A percentile compares a stretch with the other conserved stretches of the same genome.
phyloP scores from a whole-genome alignment of 2,113 vertebrate species.

The Lamprologus speciosus region DNA sequence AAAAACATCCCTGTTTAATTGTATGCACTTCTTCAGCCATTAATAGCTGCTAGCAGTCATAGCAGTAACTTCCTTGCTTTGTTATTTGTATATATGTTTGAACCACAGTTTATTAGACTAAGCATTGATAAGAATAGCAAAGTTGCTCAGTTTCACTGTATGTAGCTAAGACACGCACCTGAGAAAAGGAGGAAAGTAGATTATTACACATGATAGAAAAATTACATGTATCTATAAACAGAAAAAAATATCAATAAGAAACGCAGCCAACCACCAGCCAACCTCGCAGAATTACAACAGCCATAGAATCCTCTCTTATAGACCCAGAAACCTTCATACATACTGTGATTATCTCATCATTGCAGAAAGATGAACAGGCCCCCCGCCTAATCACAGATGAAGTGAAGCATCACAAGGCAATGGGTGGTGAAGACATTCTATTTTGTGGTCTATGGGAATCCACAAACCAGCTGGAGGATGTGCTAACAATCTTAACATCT shows the following conservation, averaged over 20 bases:
- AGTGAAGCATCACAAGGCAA: neutral
- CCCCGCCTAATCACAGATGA: neutral
- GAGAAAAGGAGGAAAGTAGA: neutral
- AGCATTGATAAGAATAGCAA: neutral
- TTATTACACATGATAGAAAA: neutral
- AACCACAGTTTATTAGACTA: neutral
- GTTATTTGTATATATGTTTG: neutral
- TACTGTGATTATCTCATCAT: neutral
- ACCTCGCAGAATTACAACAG: neutral
- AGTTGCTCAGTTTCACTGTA: neutral
- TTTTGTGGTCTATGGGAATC: neutral
- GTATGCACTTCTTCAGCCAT: neutral
- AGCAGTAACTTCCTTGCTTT: neutral
- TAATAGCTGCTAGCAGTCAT: neutral
- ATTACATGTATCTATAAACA: neutral
- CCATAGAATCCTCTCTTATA: neutral
- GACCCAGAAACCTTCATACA: neutral
- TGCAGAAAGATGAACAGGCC: neutral
- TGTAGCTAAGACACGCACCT: neutral
- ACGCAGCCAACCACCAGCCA: neutral
- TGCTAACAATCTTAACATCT: neutral
- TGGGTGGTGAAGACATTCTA: neutral
- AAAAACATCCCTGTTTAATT: neutral
- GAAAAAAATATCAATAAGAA: neutral
- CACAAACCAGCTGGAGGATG: neutral